Evolutionary conservation across 2,113 vertebrate species (phyloP).

Genomic region (Tyto alba): DNA sequence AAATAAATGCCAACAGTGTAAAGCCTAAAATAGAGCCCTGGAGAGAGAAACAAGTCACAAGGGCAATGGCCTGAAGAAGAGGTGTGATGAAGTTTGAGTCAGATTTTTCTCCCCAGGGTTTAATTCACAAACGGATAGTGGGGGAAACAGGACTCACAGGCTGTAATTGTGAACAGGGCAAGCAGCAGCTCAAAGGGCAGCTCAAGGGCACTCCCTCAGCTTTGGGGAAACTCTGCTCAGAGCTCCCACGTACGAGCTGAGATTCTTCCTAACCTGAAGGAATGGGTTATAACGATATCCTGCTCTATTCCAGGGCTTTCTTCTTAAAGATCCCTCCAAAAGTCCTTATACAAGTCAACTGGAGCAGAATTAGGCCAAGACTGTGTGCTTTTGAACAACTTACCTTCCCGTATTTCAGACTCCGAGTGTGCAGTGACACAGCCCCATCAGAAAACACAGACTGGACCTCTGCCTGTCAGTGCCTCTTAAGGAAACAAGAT

Average conservation of each 20-base stretch:
- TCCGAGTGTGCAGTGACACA: constrained; percentile 90
- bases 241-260: not conserved
- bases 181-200: not conserved
- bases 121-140: not conserved
- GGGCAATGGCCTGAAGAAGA: not conserved
- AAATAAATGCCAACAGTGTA: not conserved
- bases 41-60: not conserved
- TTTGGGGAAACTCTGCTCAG: not conserved
- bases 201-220: not conserved
- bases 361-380: not conserved
- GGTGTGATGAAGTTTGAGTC: not conserved
- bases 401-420: constrained; percentile 96
- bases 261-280: not conserved
- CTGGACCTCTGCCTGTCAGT: constrained; percentile 90
- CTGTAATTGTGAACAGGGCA: not conserved
- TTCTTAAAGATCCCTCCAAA: not conserved
- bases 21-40: not conserved
- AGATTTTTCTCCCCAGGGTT: not conserved
- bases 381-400: not conserved
- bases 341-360: not conserved
- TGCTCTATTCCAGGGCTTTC: not conserved
- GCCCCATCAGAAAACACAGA: constrained; percentile 93
- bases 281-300: not conserved
- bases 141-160: not conserved
- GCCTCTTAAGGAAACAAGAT: constrained; percentile 59